A percentile compares a stretch with the other conserved stretches of the same genome.
Conservation (phyloP, 1,140 invertebrate species). For the Lamellibrachia luymesi region DNA sequence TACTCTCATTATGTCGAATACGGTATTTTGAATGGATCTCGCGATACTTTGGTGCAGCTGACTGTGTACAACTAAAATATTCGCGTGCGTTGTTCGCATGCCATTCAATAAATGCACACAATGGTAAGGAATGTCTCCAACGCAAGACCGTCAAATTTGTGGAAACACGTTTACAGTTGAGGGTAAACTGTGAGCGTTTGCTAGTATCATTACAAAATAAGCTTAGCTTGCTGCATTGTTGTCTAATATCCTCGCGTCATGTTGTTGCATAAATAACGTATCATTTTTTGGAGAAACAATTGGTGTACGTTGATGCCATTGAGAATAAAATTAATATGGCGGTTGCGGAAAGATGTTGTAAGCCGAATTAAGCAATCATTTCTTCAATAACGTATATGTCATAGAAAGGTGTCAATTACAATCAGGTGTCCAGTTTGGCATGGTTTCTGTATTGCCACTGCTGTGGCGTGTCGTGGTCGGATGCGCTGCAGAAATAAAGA, state of each 20-base stretch:
- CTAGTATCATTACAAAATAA: not conserved
- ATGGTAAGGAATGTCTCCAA: too few relatives aligned
- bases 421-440: not conserved
- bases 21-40: too few relatives aligned
- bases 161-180: too few relatives aligned
- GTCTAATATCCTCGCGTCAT: not conserved
- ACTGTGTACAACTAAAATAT: too few relatives aligned
- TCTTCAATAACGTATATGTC: not conserved
- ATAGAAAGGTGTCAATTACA: not conserved
- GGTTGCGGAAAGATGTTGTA: not conserved
- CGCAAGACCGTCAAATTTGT: too few relatives aligned
- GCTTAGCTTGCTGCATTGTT: not conserved
- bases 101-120: too few relatives aligned
- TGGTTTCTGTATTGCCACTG: not conserved
- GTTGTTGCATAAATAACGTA: not conserved
- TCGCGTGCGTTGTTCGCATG: too few relatives aligned
- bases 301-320: not conserved
- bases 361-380: not conserved
- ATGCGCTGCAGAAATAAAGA: not conserved
- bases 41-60: too few relatives aligned
- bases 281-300: not conserved
- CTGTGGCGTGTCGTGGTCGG: not conserved
- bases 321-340: not conserved
- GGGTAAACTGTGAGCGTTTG: too few relatives aligned
- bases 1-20: too few relatives aligned